These are phyloP conservation scores for Xestia ashworthii DNA, from an alignment of 2,888 invertebrate species.

Conservation along the genomic window DNA sequence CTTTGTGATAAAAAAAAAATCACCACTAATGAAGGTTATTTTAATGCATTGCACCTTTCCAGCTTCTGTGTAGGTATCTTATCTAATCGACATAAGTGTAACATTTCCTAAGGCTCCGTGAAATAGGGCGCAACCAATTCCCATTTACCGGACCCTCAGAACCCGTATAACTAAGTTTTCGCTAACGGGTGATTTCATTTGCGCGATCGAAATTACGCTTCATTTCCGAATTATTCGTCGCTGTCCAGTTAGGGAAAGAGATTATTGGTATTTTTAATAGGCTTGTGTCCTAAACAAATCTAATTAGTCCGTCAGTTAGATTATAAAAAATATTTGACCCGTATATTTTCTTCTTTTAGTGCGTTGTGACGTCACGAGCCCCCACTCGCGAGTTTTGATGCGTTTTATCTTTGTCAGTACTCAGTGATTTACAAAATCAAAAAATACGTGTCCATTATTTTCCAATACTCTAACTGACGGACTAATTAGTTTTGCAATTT, in stretches of 20 bases:
- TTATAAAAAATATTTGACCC: too few species aligned
- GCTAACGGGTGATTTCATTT: conserved; percentile 21
- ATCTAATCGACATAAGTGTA: neutral
- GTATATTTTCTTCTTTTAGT: too few species aligned
- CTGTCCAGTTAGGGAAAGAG: neutral
- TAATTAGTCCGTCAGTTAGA: too few species aligned
- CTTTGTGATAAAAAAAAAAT: neutral
- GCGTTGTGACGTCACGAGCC: too few species aligned
- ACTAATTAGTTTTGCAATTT: too few species aligned
- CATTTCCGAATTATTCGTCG: neutral
- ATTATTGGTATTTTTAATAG: neutral
- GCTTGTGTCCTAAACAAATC: too few species aligned
- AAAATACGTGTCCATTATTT: too few species aligned
- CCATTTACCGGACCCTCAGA: conserved; percentile 2
- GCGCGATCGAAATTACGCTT: conserved; percentile 12
- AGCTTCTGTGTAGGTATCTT: neutral
- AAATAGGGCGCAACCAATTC: conserved; percentile 12
- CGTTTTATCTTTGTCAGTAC: too few species aligned
- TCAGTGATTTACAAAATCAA: too few species aligned
- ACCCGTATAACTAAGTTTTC: conserved; percentile 17
- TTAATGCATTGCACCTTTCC: neutral
- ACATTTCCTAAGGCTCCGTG: conserved; percentile 2
- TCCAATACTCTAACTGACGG: too few species aligned
- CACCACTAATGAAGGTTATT: neutral
- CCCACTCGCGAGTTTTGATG: too few species aligned